A percentile compares a stretch with the other conserved stretches of the same genome.
Evolutionary conservation across 2,113 vertebrate species (phyloP).

Genomic region (Vimba vimba): DNA sequence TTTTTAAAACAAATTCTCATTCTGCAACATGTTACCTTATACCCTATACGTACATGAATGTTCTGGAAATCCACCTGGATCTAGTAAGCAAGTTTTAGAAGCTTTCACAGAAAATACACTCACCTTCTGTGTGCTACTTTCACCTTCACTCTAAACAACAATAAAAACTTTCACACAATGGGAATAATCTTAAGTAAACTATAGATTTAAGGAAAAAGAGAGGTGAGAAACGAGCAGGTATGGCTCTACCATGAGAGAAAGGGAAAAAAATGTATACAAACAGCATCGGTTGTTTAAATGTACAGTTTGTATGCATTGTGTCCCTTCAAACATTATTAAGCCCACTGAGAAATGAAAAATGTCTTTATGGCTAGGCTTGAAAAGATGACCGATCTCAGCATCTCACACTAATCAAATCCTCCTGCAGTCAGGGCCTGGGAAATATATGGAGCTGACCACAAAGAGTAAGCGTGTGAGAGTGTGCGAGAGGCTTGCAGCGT

Average conservation of each 20-base stretch:
- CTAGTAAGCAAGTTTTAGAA: too few species aligned
- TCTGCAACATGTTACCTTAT: too few species aligned
- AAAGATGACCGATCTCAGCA: neutral
- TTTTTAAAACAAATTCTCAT: too few species aligned
- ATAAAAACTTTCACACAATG: too few species aligned
- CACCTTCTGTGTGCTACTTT: too few species aligned
- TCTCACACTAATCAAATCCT: slow-evolving; percentile 36
- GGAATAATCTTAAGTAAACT: neutral
- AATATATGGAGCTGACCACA: slow-evolving; percentile 11
- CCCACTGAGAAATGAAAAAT: neutral
- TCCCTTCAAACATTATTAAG: neutral
- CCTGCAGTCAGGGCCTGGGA: slow-evolving; percentile 14
- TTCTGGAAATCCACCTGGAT: too few species aligned
- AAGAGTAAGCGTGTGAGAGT: neutral
- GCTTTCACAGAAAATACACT: too few species aligned
- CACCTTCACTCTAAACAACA: too few species aligned
- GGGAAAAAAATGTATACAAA: neutral
- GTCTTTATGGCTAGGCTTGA: neutral
- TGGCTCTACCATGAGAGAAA: neutral
- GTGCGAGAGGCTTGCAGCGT: neutral
- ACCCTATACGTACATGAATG: too few species aligned
- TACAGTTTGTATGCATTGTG: neutral
- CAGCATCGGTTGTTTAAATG: neutral
- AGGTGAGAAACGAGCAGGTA: neutral
- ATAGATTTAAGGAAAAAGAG: neutral